phyloP scores from a whole-genome alignment of 2,113 vertebrate genomes.

The Capreolus pygargus region DNA sequence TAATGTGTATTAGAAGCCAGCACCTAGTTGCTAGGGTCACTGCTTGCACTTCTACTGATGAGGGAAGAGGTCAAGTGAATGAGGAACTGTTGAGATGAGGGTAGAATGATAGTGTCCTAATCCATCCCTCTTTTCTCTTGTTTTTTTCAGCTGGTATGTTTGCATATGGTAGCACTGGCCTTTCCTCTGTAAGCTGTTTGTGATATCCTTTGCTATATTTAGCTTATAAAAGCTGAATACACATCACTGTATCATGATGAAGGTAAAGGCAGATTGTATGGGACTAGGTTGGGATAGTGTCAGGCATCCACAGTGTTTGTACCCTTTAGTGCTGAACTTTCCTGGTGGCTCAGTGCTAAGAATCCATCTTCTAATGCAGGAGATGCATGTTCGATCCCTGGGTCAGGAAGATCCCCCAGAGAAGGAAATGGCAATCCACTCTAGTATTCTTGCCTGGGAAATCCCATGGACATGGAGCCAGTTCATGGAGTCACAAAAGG shows the following conservation, averaged over 20 bases:
- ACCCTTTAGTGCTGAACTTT: background rate
- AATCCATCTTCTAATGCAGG: background rate
- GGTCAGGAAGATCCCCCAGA: background rate
- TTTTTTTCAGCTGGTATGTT: background rate
- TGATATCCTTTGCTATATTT: background rate
- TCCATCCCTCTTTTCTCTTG: background rate
- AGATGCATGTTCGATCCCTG: background rate
- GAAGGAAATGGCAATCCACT: background rate
- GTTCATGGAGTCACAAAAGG: background rate
- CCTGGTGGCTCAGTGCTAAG: background rate
- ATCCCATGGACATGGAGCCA: background rate
- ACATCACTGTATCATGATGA: no score
- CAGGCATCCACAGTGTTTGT: no score
- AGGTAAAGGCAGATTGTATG: background rate
- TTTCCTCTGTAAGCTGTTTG: background rate
- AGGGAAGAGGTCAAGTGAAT: background rate
- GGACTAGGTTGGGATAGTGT: background rate
- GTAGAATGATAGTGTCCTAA: background rate
- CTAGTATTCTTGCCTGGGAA: background rate
- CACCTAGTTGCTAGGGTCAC: rapidly evolving
- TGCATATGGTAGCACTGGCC: background rate
- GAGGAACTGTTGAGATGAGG: background rate
- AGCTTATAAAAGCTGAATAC: background rate
- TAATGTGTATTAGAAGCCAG: background rate
- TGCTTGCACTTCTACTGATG: background rate